Evolutionary conservation across 1,140 invertebrate species (phyloP).

Genomic region (Drosophila nannoptera): DNA sequence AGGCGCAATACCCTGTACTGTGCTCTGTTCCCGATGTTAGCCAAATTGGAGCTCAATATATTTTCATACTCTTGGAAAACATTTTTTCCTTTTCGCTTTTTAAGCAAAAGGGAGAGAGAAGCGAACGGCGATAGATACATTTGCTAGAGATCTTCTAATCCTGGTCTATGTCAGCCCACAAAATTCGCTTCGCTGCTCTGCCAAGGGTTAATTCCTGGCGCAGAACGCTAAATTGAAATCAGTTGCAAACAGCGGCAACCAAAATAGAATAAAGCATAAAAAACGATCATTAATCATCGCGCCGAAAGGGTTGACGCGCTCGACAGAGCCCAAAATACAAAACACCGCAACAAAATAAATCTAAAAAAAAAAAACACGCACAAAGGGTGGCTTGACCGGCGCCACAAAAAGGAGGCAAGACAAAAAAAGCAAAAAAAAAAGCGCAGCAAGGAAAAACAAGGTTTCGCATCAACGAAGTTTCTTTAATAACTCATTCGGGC

Average conservation of each 20-base stretch:
- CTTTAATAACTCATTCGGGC: background rate
- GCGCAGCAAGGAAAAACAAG: too few relatives aligned
- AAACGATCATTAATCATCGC: conserved; percentile 71
- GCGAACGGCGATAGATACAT: too few relatives aligned
- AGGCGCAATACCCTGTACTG: conserved; percentile 1
- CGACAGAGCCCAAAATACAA: conserved; percentile 47
- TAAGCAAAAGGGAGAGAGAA: too few relatives aligned
- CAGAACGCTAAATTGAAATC: conserved; percentile 68
- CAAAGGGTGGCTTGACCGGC: conserved; percentile 49
- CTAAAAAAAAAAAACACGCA: conserved; percentile 24
- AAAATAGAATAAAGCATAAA: conserved; percentile 41
- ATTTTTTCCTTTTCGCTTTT: too few relatives aligned
- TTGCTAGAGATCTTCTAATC: too few relatives aligned
- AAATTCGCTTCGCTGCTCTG: background rate
- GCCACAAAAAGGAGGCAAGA: conserved; percentile 27
- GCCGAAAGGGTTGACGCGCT: conserved; percentile 71
- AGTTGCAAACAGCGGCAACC: conserved; percentile 57
- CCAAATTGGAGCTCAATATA: too few relatives aligned
- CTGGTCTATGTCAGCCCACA: background rate
- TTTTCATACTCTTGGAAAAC: too few relatives aligned
- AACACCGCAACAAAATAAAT: conserved; percentile 24
- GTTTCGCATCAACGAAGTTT: background rate
- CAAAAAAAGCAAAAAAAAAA: conserved; percentile 1
- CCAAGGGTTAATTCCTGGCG: conserved; percentile 24
- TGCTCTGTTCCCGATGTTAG: too few relatives aligned